phyloP scores from a whole-genome alignment of 2,113 vertebrate genomes.

The Castor canadensis region DNA sequence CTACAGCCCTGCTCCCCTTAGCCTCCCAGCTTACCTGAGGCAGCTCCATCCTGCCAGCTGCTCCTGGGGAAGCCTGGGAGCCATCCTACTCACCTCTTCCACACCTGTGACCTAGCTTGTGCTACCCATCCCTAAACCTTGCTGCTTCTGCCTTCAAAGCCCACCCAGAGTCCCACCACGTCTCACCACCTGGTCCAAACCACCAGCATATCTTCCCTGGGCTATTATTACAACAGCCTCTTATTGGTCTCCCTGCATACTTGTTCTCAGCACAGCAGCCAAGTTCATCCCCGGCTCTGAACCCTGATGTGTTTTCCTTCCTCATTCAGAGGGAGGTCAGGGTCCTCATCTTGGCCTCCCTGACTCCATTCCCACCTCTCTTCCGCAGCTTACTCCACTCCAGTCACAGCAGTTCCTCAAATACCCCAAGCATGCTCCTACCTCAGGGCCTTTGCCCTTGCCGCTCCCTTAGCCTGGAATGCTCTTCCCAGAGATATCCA shows the following conservation, averaged over 20 bases:
- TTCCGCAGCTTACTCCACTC: not conserved
- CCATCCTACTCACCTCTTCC: not conserved
- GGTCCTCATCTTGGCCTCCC: not conserved
- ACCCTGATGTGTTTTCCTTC: not conserved
- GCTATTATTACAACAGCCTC: no score
- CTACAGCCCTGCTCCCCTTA: not conserved
- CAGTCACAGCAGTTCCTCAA: not conserved
- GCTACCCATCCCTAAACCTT: not conserved
- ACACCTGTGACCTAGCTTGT: not conserved
- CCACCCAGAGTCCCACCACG: not conserved
- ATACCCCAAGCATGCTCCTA: rapidly evolving
- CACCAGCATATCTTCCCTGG: not conserved
- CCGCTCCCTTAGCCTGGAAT: not conserved
- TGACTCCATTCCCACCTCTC: not conserved
- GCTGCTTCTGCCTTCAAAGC: not conserved
- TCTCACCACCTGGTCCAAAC: not conserved
- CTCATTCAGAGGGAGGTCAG: not conserved
- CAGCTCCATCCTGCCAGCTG: not conserved
- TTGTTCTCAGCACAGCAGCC: not conserved
- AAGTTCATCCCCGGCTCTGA: not conserved
- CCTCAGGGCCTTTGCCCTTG: not conserved
- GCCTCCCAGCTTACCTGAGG: rapidly evolving
- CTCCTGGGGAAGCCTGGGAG: not conserved
- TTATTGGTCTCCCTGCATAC: rapidly evolving
- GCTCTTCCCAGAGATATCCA: no score